These are phyloP conservation scores for Siphlonurus alternatus DNA, from an alignment of 2,888 invertebrate species.

Conservation along the genomic window DNA sequence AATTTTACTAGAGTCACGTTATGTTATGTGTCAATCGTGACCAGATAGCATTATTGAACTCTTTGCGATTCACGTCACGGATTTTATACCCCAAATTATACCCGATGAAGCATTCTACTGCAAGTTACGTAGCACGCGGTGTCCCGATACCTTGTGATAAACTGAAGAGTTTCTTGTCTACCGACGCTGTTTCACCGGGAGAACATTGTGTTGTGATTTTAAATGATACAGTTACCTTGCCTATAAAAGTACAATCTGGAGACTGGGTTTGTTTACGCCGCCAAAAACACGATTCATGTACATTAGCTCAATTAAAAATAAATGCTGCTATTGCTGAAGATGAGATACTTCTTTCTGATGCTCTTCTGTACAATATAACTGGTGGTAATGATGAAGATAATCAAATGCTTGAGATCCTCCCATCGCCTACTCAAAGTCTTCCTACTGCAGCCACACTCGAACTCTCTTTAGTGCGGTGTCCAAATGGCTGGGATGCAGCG, in stretches of 20 bases:
- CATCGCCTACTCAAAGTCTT: background rate
- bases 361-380: background rate
- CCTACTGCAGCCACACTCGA: background rate
- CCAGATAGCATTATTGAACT: too few relatives aligned
- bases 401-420: background rate
- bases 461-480: background rate
- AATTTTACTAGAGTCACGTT: too few relatives aligned
- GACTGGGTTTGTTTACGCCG: background rate
- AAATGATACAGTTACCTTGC: background rate
- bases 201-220: background rate
- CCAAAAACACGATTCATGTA: background rate
- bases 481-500: background rate
- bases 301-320: background rate
- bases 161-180: too few relatives aligned
- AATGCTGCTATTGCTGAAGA: background rate
- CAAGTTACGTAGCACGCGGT: background rate
- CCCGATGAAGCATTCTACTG: too few relatives aligned
- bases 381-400: background rate
- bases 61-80: too few relatives aligned
- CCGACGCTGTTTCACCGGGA: too few relatives aligned
- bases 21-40: too few relatives aligned
- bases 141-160: background rate
- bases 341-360: background rate
- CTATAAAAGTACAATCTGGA: background rate
- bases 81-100: too few relatives aligned